Evolutionary conservation across 1,140 invertebrate species (phyloP).

Genomic region (Drosophila busckii): DNA sequence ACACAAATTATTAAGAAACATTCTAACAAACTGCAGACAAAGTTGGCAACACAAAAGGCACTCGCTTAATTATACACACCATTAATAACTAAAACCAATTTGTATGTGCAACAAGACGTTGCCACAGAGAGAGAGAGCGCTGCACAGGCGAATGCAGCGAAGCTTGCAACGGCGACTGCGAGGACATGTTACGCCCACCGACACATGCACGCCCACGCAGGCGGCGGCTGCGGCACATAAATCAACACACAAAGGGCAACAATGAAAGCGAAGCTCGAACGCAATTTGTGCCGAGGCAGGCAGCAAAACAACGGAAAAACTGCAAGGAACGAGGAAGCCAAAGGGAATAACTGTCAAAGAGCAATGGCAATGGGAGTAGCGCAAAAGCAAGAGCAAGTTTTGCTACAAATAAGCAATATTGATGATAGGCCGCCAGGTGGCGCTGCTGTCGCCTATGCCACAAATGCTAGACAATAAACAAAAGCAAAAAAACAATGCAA

Average conservation of each 20-base stretch:
- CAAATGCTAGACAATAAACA: slow-evolving; percentile 2
- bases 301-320: slow-evolving; percentile 1
- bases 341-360: slow-evolving; percentile 50
- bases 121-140: not conserved
- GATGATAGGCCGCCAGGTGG: slow-evolving; percentile 51
- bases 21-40: slow-evolving; percentile 71
- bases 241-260: slow-evolving; percentile 62
- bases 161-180: slow-evolving; percentile 5
- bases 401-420: slow-evolving; percentile 71
- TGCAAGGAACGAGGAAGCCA: slow-evolving; percentile 2
- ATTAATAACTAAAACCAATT: slow-evolving; percentile 77
- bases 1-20: slow-evolving; percentile 75
- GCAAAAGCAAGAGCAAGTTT: slow-evolving; percentile 17
- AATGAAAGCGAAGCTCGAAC: slow-evolving; percentile 40
- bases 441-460: slow-evolving; percentile 9
- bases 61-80: slow-evolving; percentile 74
- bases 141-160: not conserved
- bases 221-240: slow-evolving; percentile 56
- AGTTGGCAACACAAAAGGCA: slow-evolving; percentile 73
- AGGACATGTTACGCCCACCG: slow-evolving; percentile 14
- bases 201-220: slow-evolving; percentile 19
- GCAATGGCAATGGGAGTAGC: slow-evolving; percentile 14
- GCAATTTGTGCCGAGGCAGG: slow-evolving; percentile 53
- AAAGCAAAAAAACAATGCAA: slow-evolving; percentile 20
- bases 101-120: slow-evolving; percentile 57